Evolutionary conservation across 2,888 invertebrate species (phyloP).

Genomic region (Drosophila imparisetae): DNA sequence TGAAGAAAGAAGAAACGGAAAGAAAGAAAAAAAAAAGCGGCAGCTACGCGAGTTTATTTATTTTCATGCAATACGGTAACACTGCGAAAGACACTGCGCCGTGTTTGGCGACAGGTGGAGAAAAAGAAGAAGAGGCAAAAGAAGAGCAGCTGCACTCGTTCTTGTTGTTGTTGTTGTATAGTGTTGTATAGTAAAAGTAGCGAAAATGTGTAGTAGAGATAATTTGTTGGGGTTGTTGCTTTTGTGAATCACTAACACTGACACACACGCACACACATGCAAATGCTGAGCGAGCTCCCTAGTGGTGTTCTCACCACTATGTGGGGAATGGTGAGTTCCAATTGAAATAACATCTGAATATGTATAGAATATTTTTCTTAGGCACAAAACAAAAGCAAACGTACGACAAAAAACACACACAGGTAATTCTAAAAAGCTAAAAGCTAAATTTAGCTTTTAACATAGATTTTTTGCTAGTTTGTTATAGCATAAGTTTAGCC

Average conservation of each 20-base stretch:
- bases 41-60: slow-evolving; percentile 33
- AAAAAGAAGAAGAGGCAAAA: slow-evolving; percentile 32
- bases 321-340: slow-evolving; percentile 60
- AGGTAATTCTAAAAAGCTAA: slow-evolving; percentile 18
- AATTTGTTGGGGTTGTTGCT: slow-evolving; percentile 73
- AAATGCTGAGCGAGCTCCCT: slow-evolving; percentile 53
- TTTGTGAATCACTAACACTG: slow-evolving; percentile 68
- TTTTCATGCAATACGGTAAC: slow-evolving; percentile 53
- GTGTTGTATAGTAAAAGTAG: slow-evolving; percentile 58
- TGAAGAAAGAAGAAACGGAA: slow-evolving; percentile 38
- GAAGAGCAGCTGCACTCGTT: slow-evolving; percentile 55
- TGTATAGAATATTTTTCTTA: slow-evolving; percentile 48
- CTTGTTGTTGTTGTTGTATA: slow-evolving; percentile 27
- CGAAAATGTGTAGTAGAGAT: slow-evolving; percentile 70
- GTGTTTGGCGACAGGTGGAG: slow-evolving; percentile 62
- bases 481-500: slow-evolving; percentile 24
- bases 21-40: slow-evolving; percentile 35
- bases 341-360: slow-evolving; percentile 54
- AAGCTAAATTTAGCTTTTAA: slow-evolving; percentile 6
- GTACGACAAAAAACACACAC: slow-evolving; percentile 9
- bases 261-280: slow-evolving; percentile 18
- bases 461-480: not conserved
- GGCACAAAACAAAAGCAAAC: slow-evolving; percentile 18
- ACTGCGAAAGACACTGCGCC: slow-evolving; percentile 31
- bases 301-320: slow-evolving; percentile 40